Conservation (phyloP, 2,888 invertebrate genomes). For the Mechanitis messenoides region DNA sequence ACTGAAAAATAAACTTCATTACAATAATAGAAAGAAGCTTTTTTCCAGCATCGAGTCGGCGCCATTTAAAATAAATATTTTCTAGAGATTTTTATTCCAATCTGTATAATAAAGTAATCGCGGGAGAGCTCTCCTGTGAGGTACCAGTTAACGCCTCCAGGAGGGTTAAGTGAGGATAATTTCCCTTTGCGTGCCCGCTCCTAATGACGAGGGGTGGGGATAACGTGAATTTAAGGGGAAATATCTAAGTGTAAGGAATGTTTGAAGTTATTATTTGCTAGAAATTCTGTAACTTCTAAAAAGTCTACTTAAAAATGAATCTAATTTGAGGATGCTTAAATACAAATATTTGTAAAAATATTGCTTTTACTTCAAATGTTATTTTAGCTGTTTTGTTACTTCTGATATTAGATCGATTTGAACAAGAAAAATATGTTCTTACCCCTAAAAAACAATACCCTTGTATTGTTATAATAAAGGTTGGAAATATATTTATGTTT, state of each 20-base stretch:
- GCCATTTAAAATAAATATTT: constrained; percentile 34
- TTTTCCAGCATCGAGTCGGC: constrained; percentile 8
- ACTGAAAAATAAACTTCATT: not conserved
- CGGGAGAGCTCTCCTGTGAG: constrained; percentile 66
- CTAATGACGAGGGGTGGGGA: constrained; percentile 56
- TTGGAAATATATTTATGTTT: too few relatives aligned
- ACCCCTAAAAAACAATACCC: too few relatives aligned
- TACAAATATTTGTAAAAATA: not conserved
- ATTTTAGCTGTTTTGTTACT: too few relatives aligned
- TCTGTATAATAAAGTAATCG: constrained; percentile 74
- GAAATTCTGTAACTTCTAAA: not conserved
- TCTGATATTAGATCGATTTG: too few relatives aligned
- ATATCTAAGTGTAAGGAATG: constrained; percentile 28
- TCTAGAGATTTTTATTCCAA: constrained; percentile 61
- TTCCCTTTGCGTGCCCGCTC: constrained; percentile 73
- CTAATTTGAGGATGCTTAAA: not conserved
- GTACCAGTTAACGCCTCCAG: constrained; percentile 75
- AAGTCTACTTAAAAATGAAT: not conserved
- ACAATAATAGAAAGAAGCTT: constrained; percentile 8
- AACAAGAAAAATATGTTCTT: too few relatives aligned
- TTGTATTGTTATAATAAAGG: too few relatives aligned
- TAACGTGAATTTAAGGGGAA: constrained; percentile 33
- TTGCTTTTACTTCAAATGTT: not conserved
- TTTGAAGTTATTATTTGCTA: constrained; percentile 25
- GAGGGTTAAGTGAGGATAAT: constrained; percentile 76